These are phyloP conservation scores for Galeruca laticollis DNA, from an alignment of 2,888 invertebrate species.

Conservation along the genomic window DNA sequence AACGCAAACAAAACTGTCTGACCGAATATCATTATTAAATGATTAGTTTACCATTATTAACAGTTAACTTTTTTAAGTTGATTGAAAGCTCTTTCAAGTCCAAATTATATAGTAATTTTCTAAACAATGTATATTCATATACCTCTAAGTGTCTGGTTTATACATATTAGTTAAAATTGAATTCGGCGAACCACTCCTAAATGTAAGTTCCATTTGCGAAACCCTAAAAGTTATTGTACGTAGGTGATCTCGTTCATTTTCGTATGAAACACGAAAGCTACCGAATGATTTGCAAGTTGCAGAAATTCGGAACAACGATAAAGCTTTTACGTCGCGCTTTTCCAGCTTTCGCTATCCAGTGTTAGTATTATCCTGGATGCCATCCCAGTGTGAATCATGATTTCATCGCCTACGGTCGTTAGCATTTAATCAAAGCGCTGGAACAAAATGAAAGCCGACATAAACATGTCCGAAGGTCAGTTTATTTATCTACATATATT, in stretches of 20 bases:
- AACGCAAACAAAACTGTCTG: too few relatives aligned
- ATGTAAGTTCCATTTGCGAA: neutral
- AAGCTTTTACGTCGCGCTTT: constrained; percentile 28
- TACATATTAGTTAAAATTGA: neutral
- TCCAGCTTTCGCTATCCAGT: constrained; percentile 21
- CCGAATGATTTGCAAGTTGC: constrained; percentile 16
- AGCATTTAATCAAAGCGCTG: constrained; percentile 37
- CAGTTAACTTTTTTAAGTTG: too few relatives aligned
- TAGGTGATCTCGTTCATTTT: constrained; percentile 17
- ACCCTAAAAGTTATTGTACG: neutral
- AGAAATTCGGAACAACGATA: constrained; percentile 20
- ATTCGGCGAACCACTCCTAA: neutral
- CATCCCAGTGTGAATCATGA: constrained; percentile 38
- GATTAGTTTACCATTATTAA: too few relatives aligned
- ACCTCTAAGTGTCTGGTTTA: too few relatives aligned
- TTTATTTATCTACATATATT: constrained; percentile 13
- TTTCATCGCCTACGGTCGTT: constrained; percentile 16
- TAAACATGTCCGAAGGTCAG: constrained; percentile 46
- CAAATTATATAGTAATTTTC: too few relatives aligned
- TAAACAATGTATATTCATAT: too few relatives aligned
- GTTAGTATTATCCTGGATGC: constrained; percentile 31
- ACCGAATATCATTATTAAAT: too few relatives aligned
- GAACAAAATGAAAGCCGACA: neutral
- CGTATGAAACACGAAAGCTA: constrained; percentile 6
- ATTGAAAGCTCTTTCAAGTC: too few relatives aligned